phyloP scores from a whole-genome alignment of 1,140 invertebrate species.

The Macrosteles quadrilineatus region DNA sequence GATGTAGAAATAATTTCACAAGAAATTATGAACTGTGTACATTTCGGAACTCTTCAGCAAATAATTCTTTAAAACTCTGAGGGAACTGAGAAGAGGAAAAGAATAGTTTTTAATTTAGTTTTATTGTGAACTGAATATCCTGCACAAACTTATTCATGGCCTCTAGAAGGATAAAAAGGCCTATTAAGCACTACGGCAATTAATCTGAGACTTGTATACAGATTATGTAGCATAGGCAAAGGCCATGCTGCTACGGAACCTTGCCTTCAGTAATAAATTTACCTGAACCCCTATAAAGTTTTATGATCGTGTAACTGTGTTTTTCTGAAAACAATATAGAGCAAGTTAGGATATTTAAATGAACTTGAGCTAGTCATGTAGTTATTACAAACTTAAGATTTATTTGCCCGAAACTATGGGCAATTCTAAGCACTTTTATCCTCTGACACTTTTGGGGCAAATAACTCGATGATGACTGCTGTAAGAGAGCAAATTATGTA shows the following conservation, averaged over 20 bases:
- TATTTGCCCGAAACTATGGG: no score
- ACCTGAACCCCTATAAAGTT: neutral
- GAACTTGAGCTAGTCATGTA: no score
- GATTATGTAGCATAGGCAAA: slow-evolving; percentile 12
- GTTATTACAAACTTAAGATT: no score
- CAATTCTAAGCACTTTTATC: no score
- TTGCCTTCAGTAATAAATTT: slow-evolving; percentile 6
- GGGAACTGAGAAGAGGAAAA: neutral
- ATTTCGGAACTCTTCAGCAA: neutral
- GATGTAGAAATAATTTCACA: neutral
- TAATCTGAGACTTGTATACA: neutral
- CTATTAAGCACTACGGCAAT: neutral
- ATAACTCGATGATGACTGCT: slow-evolving; percentile 23
- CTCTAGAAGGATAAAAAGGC: neutral
- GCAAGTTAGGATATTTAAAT: slow-evolving; percentile 2
- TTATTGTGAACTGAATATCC: neutral
- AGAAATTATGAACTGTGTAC: slow-evolving; percentile 2
- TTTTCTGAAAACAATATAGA: neutral
- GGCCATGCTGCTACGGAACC: slow-evolving; percentile 13
- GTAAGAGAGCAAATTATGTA: neutral
- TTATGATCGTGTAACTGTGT: neutral
- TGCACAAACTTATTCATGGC: neutral
- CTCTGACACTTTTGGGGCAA: no score
- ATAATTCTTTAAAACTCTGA: neutral
- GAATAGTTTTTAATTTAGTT: neutral